Base-by-base conservation (phyloP, 2,113 vertebrate genomes). In the Xenopus borealis region DNA sequence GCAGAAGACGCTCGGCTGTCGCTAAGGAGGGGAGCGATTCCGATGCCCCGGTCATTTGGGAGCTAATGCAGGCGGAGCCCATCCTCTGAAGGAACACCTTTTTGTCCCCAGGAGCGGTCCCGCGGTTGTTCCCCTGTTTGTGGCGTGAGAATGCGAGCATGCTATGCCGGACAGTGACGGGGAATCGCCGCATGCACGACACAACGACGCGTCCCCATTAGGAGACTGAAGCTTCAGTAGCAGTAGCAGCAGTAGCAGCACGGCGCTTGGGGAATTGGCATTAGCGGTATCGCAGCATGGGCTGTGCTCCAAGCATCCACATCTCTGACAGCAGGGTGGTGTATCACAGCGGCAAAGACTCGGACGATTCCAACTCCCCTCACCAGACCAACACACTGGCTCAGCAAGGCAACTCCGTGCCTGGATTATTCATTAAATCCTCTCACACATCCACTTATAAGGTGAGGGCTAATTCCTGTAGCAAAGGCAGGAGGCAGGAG, bases 231-330 rank as follows among this genome's bases (percentile, higher is more conserved):
- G n/a, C 7, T n/a, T 14, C 47, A 1, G 23, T 3, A 27, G 23
- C 23, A 27, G n/a, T n/a, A n/a, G 23, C 23, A 27, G 23, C 23
- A 27, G 23, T 3, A 27, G 2, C 2, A 27, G 23, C 23, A 8
- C 46, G 52, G 57, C 65, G 14, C 23, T 20, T 27, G 19, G 45
- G 45, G 72, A 17, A 59, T 68, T 44, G 66, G 58, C 16, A 64
- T 5, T 77, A 75, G 82, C 83, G 80, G 81, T 71, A 82, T 78
- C 81, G 82, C 86, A 91, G 90, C 92, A 98, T 98, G 97, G 97
- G 96, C 94, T 98, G 97, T 91, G 94, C 95, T 89, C 96, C 95
- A 85, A 99, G 96, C 94, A 96, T 96, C 86, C 94, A 94, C 92
- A 89, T 93, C 87, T 96, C 94, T 87, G 94, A 96, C 89, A 92